Conservation (phyloP, 2,888 invertebrate genomes). For the Amphipoea oculea region DNA sequence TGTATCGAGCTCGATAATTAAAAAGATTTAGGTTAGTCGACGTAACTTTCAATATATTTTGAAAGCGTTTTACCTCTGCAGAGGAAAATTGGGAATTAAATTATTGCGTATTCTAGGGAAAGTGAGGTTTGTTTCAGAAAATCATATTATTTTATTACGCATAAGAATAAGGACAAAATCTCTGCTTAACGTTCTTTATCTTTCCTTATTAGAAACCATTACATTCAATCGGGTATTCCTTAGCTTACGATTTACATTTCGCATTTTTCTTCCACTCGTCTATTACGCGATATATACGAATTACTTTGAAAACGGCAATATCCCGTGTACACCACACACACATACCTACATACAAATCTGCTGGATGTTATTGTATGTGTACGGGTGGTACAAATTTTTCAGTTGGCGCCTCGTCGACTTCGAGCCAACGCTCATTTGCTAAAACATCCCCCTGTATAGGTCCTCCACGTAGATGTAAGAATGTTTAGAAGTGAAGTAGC, state of each 20-base stretch:
- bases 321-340: slow-evolving; percentile 32
- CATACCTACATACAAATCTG: slow-evolving; percentile 9
- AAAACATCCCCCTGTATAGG: slow-evolving; percentile 81
- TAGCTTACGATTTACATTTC: slow-evolving; percentile 29
- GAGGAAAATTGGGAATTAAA: not conserved
- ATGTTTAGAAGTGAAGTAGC: slow-evolving; percentile 65
- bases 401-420: slow-evolving; percentile 78
- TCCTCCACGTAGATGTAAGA: slow-evolving; percentile 66
- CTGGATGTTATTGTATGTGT: slow-evolving; percentile 60
- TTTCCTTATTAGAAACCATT: slow-evolving; percentile 36
- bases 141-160: not conserved
- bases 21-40: slow-evolving; percentile 45
- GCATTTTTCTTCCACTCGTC: slow-evolving; percentile 32
- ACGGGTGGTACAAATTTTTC: slow-evolving; percentile 75
- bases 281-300: slow-evolving; percentile 36
- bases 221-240: slow-evolving; percentile 24
- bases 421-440: slow-evolving; percentile 85
- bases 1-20: slow-evolving; percentile 48
- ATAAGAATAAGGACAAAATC: slow-evolving; percentile 7
- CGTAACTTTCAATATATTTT: slow-evolving; percentile 41
- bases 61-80: slow-evolving; percentile 7
- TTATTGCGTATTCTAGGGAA: not conserved
- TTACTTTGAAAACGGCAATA: slow-evolving; percentile 47
- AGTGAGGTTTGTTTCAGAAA: not conserved
- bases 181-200: not conserved